These are phyloP conservation scores for Siniperca knerii DNA, from an alignment of 2,113 vertebrate genomes.

Conservation along the genomic window DNA sequence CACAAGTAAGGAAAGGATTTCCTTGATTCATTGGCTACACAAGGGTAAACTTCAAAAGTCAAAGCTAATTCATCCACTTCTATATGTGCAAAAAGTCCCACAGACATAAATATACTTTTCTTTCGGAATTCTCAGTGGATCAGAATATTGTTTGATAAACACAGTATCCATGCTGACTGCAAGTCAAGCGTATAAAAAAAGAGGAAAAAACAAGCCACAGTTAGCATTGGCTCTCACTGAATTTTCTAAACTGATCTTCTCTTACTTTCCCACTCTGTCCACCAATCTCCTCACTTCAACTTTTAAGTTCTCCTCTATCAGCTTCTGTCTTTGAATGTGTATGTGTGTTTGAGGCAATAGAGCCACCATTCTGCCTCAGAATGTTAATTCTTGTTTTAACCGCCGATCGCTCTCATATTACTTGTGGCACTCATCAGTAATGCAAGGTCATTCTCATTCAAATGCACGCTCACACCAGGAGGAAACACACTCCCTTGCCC, in stretches of 20 bases:
- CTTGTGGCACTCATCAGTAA: slow-evolving; percentile 79
- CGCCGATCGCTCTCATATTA: slow-evolving; percentile 76
- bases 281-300: slow-evolving; percentile 44
- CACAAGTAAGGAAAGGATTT: slow-evolving; percentile 48
- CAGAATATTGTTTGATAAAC: slow-evolving; percentile 70
- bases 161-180: slow-evolving; percentile 64
- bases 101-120: slow-evolving; percentile 62
- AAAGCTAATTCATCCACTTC: slow-evolving; percentile 62
- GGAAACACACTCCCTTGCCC: slow-evolving; percentile 72
- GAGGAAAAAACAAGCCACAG: slow-evolving; percentile 60
- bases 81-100: slow-evolving; percentile 52
- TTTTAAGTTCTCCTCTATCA: slow-evolving; percentile 46
- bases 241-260: slow-evolving; percentile 63
- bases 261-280: slow-evolving; percentile 45
- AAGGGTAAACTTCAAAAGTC: slow-evolving; percentile 50
- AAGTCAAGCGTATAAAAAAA: slow-evolving; percentile 61
- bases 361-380: slow-evolving; percentile 63
- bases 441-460: slow-evolving; percentile 84
- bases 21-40: slow-evolving; percentile 33
- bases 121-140: slow-evolving; percentile 46
- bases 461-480: slow-evolving; percentile 77
- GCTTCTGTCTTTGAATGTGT: slow-evolving; percentile 40
- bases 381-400: slow-evolving; percentile 70
- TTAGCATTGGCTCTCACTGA: slow-evolving; percentile 56
- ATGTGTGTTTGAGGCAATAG: slow-evolving; percentile 56